These are phyloP conservation scores for Lepisosteus osseus DNA, from an alignment of 2,113 vertebrate genomes.

Conservation along the genomic window DNA sequence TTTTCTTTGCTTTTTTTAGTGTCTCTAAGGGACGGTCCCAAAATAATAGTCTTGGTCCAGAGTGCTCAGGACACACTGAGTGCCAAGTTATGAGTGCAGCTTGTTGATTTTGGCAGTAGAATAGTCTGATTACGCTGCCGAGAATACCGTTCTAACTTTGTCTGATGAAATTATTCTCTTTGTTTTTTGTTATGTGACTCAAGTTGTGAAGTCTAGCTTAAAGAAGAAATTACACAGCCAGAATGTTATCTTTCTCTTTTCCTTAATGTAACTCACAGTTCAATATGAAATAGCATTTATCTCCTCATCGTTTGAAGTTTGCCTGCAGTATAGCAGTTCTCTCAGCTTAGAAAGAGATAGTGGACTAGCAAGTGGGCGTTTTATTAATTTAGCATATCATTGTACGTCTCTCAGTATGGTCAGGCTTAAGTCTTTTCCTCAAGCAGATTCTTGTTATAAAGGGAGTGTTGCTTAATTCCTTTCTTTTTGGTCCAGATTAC, in stretches of 20 bases:
- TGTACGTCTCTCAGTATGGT: conserved; percentile 15
- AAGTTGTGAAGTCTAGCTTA: conserved; percentile 27
- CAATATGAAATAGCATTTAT: conserved; percentile 27
- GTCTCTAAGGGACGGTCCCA: conserved; percentile 19
- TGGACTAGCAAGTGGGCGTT: conserved; percentile 43
- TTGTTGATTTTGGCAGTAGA: conserved; percentile 27
- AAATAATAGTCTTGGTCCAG: conserved; percentile 28
- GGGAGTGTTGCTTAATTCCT: conserved; percentile 34
- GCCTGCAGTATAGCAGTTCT: conserved; percentile 38
- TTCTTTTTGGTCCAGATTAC: conserved; percentile 35
- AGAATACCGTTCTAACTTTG: conserved; percentile 17
- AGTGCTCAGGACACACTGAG: conserved; percentile 32
- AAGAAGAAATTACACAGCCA: conserved; percentile 7
- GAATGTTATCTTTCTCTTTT: conserved; percentile 11
- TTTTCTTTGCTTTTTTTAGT: background rate
- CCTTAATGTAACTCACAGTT: conserved; percentile 18
- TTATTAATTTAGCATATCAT: conserved; percentile 40
- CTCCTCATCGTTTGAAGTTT: conserved; percentile 24
- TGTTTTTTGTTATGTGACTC: conserved; percentile 9
- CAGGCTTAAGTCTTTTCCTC: conserved; percentile 10
- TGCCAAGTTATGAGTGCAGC: conserved; percentile 45
- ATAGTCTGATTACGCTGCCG: conserved; percentile 12
- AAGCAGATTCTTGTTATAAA: conserved; percentile 21
- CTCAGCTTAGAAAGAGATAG: conserved; percentile 31
- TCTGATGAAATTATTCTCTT: conserved; percentile 13